phyloP scores from a whole-genome alignment of 2,797 vertebrate genomes.

The Cebuella pygmaea region DNA sequence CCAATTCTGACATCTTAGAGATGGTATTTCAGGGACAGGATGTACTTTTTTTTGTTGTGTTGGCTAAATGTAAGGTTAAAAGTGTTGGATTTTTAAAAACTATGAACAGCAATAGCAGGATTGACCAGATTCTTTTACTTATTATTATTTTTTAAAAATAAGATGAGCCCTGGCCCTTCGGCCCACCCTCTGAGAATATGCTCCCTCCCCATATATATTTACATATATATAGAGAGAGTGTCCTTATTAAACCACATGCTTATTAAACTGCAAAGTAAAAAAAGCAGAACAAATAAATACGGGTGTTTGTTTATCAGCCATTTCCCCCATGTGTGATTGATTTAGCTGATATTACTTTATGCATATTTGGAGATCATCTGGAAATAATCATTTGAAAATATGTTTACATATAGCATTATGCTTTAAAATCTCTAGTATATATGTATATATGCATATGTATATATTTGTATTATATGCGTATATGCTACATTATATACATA shows the following conservation, averaged over 20 bases:
- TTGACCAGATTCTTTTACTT: not conserved
- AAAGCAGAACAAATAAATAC: not conserved
- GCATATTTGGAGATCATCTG: conserved; percentile 66
- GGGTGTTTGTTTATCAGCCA: not conserved
- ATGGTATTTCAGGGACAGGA: not conserved
- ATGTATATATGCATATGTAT: not conserved
- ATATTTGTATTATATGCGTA: not conserved
- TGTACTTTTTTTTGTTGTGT: not conserved
- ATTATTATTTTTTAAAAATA: not conserved
- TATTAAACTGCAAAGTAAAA: not conserved
- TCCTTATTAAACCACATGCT: not conserved
- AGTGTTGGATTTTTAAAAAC: not conserved
- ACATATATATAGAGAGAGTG: not conserved
- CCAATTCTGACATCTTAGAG: not conserved
- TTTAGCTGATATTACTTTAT: conserved; percentile 71
- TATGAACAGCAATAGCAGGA: not conserved
- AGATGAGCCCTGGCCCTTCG: not conserved
- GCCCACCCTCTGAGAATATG: not conserved
- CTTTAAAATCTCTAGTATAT: not conserved
- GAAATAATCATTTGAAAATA: conserved; percentile 57
- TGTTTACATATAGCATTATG: not conserved
- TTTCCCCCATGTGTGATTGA: conserved; percentile 59
- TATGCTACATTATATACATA: not conserved
- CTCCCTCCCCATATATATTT: not conserved
- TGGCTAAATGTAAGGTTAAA: not conserved